Conservation (phyloP, 2,888 invertebrate species). For the Pyrrhia umbra region DNA sequence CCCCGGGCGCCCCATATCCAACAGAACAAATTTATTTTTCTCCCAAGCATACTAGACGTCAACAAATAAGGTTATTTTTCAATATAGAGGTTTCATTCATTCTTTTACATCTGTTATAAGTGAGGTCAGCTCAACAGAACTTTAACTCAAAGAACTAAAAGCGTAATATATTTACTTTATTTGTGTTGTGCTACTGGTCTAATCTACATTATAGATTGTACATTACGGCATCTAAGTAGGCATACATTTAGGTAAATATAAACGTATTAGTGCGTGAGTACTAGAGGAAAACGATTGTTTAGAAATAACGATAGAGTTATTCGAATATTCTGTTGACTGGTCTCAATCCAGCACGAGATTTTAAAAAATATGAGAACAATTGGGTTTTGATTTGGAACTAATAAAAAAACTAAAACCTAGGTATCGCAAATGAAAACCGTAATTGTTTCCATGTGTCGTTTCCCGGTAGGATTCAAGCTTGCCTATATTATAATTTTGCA, state of each 20-base stretch:
- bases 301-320: slow-evolving; percentile 9
- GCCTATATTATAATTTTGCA: no score
- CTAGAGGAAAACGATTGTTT: slow-evolving; percentile 18
- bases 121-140: slow-evolving; percentile 51
- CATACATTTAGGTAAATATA: no score
- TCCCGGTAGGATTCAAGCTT: no score
- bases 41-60: slow-evolving; percentile 86
- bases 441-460: no score
- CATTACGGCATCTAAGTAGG: no score
- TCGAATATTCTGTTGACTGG: slow-evolving; percentile 4
- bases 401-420: no score
- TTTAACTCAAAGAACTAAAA: slow-evolving; percentile 31
- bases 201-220: no score
- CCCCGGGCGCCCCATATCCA: slow-evolving; percentile 80
- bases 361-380: no score
- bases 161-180: slow-evolving; percentile 14
- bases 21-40: slow-evolving; percentile 86
- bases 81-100: slow-evolving; percentile 80
- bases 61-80: slow-evolving; percentile 89
- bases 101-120: slow-evolving; percentile 73
- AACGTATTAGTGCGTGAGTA: neutral
- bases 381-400: no score
- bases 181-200: slow-evolving; percentile 6
- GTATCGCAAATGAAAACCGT: no score
- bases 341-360: no score